A percentile compares a stretch with the other conserved stretches of the same genome.
Conservation (phyloP, 1,140 invertebrate genomes). For the Plodia interpunctella region DNA sequence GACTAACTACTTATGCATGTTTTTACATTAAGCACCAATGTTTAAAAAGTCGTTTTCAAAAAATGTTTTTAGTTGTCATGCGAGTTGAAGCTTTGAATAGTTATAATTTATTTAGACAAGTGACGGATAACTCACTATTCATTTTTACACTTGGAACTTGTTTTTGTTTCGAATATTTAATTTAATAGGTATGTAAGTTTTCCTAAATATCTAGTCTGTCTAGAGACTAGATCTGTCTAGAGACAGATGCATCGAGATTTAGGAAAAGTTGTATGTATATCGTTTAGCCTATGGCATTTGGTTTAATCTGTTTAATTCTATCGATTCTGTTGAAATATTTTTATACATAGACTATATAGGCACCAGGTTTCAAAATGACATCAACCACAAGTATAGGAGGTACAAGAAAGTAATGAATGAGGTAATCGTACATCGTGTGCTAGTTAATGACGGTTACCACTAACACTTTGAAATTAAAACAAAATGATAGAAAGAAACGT, state of each 20-base stretch:
- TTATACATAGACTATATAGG: neutral
- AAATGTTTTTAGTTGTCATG: too few species aligned
- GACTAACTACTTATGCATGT: too few species aligned
- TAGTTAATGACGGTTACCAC: neutral
- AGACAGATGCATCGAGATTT: too few species aligned
- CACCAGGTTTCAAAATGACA: slow-evolving; percentile 22
- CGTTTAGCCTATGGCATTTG: too few species aligned
- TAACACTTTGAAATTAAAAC: neutral
- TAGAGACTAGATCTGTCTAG: too few species aligned
- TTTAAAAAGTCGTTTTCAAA: too few species aligned
- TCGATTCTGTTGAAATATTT: neutral
- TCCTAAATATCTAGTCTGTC: too few species aligned
- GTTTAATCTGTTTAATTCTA: neutral
- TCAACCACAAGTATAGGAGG: slow-evolving; percentile 23
- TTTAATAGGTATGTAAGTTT: too few species aligned
- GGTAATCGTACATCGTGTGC: slow-evolving; percentile 22
- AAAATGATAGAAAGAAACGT: too few species aligned
- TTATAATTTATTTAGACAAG: neutral
- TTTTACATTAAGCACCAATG: too few species aligned
- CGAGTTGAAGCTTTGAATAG: neutral
- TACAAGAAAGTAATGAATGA: slow-evolving; percentile 25
- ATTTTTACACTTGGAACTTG: neutral
- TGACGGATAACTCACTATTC: neutral
- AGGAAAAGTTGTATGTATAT: too few species aligned
- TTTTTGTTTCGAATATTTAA: too few species aligned